These are phyloP conservation scores for Pyrgus malvae DNA, from an alignment of 2,888 invertebrate species.

Conservation along the genomic window DNA sequence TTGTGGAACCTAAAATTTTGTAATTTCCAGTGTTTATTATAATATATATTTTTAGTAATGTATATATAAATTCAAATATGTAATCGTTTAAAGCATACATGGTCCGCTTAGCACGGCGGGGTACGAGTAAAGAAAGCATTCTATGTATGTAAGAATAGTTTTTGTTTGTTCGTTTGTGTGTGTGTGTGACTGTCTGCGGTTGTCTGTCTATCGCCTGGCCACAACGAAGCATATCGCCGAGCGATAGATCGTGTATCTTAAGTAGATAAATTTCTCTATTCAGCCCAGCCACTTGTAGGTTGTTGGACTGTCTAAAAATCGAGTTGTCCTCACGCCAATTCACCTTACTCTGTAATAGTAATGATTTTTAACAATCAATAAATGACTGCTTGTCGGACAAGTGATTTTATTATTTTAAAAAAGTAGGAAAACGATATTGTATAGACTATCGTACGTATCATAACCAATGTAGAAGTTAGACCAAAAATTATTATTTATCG, in stretches of 20 bases:
- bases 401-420: too few species aligned
- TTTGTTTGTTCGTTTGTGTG: conserved; percentile 23
- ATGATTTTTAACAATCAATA: too few species aligned
- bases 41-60: conserved; percentile 6
- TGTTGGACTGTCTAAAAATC: conserved; percentile 19
- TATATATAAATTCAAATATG: not conserved
- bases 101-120: conserved; percentile 60
- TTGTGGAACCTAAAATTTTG: not conserved
- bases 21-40: conserved; percentile 2
- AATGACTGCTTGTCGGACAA: too few species aligned
- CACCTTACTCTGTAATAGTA: too few species aligned
- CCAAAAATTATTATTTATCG: too few species aligned
- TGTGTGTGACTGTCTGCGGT: conserved; percentile 20
- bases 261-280: conserved; percentile 47
- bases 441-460: too few species aligned
- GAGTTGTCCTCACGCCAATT: too few species aligned
- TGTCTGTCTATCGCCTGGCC: conserved; percentile 30
- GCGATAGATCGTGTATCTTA: conserved; percentile 43
- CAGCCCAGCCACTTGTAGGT: conserved; percentile 1
- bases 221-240: conserved; percentile 33
- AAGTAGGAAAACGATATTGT: too few species aligned
- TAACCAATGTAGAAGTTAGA: too few species aligned
- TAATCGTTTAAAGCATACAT: conserved; percentile 21
- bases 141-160: conserved; percentile 41
- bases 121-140: conserved; percentile 35